phyloP scores from a whole-genome alignment of 2,888 invertebrate genomes.

The Alloplasta piceator region DNA sequence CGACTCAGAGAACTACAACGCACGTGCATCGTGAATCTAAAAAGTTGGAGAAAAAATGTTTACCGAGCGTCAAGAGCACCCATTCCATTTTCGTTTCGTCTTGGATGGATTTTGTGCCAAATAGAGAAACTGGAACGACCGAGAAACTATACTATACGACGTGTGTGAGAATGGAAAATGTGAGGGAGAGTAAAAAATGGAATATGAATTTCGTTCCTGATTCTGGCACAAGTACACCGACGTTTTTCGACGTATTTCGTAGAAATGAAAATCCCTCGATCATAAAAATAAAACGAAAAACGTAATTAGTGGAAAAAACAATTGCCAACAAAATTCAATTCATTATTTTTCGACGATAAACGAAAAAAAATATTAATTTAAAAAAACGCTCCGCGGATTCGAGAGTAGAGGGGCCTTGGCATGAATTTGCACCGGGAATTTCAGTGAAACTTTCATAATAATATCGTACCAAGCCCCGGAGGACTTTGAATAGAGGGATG shows the following conservation, averaged over 20 bases:
- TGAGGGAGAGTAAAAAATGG: neutral
- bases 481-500: constrained; percentile 7
- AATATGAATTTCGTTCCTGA: no score
- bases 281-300: no score
- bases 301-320: neutral
- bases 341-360: neutral
- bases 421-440: constrained; percentile 38
- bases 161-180: no score
- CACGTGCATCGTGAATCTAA: neutral
- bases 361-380: neutral
- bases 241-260: no score
- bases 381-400: neutral
- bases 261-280: no score
- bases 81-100: constrained; percentile 36
- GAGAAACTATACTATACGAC: neutral
- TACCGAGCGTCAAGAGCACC: constrained; percentile 18
- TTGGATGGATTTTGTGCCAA: constrained; percentile 35
- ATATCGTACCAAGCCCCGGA: constrained; percentile 17
- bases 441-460: constrained; percentile 29
- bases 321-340: neutral
- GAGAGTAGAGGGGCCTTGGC: constrained; percentile 18
- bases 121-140: constrained; percentile 54
- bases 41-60: neutral
- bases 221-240: no score
- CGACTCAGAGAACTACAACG: no score